Conservation (phyloP, 2,888 invertebrate genomes). For the Hypolimnas misippus region DNA sequence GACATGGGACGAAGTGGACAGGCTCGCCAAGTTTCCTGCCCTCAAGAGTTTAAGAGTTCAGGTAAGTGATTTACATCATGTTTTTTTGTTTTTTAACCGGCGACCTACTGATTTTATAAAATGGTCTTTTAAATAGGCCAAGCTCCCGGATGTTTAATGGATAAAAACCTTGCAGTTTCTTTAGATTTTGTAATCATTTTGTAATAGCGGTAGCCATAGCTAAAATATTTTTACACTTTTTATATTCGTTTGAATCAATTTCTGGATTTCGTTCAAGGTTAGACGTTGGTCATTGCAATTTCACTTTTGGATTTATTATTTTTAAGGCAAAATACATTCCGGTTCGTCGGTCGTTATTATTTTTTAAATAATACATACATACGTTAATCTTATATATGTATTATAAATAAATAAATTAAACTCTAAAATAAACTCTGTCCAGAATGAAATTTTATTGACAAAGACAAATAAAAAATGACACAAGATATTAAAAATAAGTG, state of each 20-base stretch:
- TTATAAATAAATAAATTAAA: too few species aligned
- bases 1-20: constrained; percentile 95
- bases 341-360: not conserved
- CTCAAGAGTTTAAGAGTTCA: constrained; percentile 93
- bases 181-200: constrained; percentile 9
- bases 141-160: not conserved
- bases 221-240: not conserved
- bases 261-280: not conserved
- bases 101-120: not conserved
- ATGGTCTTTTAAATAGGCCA: not conserved
- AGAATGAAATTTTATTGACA: too few species aligned
- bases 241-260: not conserved
- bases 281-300: not conserved
- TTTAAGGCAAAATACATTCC: not conserved
- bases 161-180: constrained; percentile 1
- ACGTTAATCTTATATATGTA: too few species aligned
- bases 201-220: not conserved
- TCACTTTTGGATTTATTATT: not conserved
- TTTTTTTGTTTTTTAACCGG: not conserved
- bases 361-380: not conserved
- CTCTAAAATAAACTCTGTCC: too few species aligned
- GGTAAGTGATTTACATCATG: constrained; percentile 67
- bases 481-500: too few species aligned
- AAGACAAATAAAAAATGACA: too few species aligned
- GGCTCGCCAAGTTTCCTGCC: constrained; percentile 91